phyloP scores from a whole-genome alignment of 2,113 vertebrate genomes.

The Okapia johnstoni region DNA sequence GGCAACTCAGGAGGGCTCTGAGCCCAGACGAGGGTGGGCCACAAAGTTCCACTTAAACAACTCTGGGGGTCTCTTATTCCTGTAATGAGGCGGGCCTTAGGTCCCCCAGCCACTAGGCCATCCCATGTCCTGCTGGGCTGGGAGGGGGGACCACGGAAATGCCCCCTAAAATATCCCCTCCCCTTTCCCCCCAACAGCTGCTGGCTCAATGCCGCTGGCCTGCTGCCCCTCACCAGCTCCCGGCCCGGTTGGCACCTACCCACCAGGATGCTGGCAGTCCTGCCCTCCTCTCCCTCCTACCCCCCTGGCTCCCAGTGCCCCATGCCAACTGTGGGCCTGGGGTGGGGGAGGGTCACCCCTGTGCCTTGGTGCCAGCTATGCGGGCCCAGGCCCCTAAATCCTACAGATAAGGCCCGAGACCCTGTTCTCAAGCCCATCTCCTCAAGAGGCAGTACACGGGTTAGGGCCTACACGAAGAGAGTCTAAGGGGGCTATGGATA shows the following conservation, averaged over 20 bases:
- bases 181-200: slow-evolving; percentile 71
- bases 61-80: background rate
- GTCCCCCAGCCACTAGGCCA: background rate
- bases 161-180: slow-evolving; percentile 55
- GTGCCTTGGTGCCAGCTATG: slow-evolving; percentile 54
- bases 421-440: slow-evolving; percentile 22
- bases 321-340: slow-evolving; percentile 71
- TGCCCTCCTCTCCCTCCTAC: slow-evolving; percentile 68
- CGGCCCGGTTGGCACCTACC: slow-evolving; percentile 76
- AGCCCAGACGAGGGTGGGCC: slow-evolving; percentile 53
- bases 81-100: background rate
- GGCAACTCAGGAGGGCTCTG: slow-evolving; percentile 66
- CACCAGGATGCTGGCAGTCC: slow-evolving; percentile 77
- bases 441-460: background rate
- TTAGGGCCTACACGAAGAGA: background rate
- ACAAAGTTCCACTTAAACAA: background rate
- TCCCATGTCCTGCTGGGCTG: background rate
- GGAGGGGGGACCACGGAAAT: background rate
- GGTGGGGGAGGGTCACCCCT: slow-evolving; percentile 70
- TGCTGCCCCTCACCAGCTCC: slow-evolving; percentile 76
- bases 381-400: slow-evolving; percentile 32
- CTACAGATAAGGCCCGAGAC: slow-evolving; percentile 43
- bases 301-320: slow-evolving; percentile 65
- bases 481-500: background rate
- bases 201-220: slow-evolving; percentile 73